These are phyloP conservation scores for Melopsittacus undulatus DNA, from an alignment of 2,797 vertebrate genomes.

Conservation along the genomic window DNA sequence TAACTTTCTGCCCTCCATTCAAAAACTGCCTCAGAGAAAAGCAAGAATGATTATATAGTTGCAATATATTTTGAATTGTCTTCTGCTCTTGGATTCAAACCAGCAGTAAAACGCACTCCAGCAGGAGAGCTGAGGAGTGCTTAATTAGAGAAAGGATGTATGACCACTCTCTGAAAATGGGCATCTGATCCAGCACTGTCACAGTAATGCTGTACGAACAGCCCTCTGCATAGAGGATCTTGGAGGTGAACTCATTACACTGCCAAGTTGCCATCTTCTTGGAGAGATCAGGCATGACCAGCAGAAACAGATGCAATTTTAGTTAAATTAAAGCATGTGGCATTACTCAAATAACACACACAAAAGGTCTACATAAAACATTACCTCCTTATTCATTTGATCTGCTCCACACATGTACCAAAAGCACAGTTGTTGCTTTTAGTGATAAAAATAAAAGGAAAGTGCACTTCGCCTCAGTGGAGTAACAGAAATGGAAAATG, in stretches of 20 bases:
- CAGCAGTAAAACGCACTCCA: slow-evolving; percentile 43
- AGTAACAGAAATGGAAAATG: slow-evolving; percentile 38
- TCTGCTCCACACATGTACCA: neutral
- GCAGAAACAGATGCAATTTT: slow-evolving; percentile 51
- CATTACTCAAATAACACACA: neutral
- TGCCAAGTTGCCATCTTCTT: slow-evolving; percentile 55
- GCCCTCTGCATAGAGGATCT: slow-evolving; percentile 31
- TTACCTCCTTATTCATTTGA: neutral
- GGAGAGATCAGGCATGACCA: slow-evolving; percentile 42
- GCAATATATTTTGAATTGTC: slow-evolving; percentile 53
- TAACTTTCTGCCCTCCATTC: slow-evolving; percentile 38
- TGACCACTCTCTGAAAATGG: slow-evolving; percentile 39
- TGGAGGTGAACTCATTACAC: slow-evolving; percentile 50
- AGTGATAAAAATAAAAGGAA: slow-evolving; percentile 47
- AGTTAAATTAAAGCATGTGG: slow-evolving; percentile 1
- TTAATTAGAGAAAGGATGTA: slow-evolving; percentile 67
- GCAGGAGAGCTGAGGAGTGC: slow-evolving; percentile 54
- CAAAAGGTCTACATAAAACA: slow-evolving; percentile 6
- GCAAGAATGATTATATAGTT: neutral
- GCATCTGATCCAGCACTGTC: slow-evolving; percentile 63
- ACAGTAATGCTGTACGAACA: slow-evolving; percentile 40
- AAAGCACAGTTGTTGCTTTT: slow-evolving; percentile 22
- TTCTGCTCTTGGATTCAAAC: slow-evolving; percentile 52
- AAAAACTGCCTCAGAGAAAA: slow-evolving; percentile 15
- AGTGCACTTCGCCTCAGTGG: neutral